phyloP scores from a whole-genome alignment of 2,113 vertebrate genomes.

The Cavia porcellus region DNA sequence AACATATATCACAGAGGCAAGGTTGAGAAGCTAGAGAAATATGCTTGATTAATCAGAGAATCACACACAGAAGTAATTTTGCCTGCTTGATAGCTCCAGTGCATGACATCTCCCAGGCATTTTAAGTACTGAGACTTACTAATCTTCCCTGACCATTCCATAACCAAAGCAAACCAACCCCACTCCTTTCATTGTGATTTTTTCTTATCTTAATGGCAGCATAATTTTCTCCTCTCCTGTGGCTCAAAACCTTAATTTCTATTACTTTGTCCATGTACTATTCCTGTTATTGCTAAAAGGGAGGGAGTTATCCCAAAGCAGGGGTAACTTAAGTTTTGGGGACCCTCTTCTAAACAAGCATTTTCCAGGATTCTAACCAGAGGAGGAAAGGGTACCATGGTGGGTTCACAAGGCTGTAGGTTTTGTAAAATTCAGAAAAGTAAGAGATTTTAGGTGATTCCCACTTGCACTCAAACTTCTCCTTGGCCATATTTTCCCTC shows the following conservation, averaged over 20 bases:
- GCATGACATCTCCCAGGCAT: background rate
- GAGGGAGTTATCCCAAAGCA: background rate
- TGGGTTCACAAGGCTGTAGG: background rate
- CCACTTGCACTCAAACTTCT: background rate
- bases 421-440: background rate
- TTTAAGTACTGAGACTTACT: conserved; percentile 22
- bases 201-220: conserved; percentile 7
- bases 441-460: background rate
- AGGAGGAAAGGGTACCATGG: too few species aligned
- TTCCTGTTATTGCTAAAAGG: background rate
- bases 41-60: conserved; percentile 23
- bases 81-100: background rate
- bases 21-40: conserved; percentile 21
- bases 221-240: background rate
- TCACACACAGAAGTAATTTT: conserved; percentile 5
- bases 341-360: background rate
- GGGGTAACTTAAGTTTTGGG: background rate
- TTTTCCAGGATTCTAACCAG: background rate
- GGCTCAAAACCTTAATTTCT: background rate
- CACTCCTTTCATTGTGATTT: conserved; percentile 2
- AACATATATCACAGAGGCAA: conserved; percentile 6
- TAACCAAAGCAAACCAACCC: background rate
- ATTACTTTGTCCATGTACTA: background rate
- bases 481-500: background rate
- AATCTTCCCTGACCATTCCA: background rate